These are phyloP conservation scores for Micrasema longulum DNA, from an alignment of 1,140 invertebrate species.

Conservation along the genomic window DNA sequence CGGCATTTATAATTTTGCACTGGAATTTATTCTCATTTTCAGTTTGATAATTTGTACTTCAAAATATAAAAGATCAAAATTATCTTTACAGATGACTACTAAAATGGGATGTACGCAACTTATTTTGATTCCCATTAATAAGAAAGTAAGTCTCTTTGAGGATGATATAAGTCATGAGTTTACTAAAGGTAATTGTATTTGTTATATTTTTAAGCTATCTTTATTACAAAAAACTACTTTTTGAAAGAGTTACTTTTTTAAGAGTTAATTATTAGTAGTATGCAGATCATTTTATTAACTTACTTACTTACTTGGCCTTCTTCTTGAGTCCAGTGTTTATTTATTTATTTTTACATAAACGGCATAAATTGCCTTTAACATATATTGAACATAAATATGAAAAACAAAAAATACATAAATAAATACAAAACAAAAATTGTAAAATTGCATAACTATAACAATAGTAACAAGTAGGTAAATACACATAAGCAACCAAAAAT, in stretches of 20 bases:
- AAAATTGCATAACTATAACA: too few species aligned
- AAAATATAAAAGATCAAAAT: too few species aligned
- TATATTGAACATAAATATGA: too few species aligned
- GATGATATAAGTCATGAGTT: neutral
- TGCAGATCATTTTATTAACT: neutral
- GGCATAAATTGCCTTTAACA: too few species aligned
- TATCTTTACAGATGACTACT: constrained; percentile 60
- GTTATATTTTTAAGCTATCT: neutral
- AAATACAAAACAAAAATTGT: neutral
- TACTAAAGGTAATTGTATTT: constrained; percentile 28
- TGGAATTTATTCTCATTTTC: neutral
- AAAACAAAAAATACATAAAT: too few species aligned
- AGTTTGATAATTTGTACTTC: neutral
- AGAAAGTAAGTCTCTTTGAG: constrained; percentile 39
- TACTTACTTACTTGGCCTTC: neutral
- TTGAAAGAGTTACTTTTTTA: neutral
- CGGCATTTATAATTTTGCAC: neutral
- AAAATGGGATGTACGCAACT: constrained; percentile 62
- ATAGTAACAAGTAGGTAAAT: too few species aligned
- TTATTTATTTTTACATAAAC: too few species aligned
- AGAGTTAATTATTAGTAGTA: neutral
- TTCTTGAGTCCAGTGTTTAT: too few species aligned
- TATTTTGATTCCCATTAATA: constrained; percentile 56
- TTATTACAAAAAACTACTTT: neutral
- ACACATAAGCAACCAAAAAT: too few species aligned